Percentiles rank a stretch among this genome's conserved stretches.
Evolutionary conservation across 2,888 invertebrate species (phyloP).

Genomic region (Megaustenia siamemsis): DNA sequence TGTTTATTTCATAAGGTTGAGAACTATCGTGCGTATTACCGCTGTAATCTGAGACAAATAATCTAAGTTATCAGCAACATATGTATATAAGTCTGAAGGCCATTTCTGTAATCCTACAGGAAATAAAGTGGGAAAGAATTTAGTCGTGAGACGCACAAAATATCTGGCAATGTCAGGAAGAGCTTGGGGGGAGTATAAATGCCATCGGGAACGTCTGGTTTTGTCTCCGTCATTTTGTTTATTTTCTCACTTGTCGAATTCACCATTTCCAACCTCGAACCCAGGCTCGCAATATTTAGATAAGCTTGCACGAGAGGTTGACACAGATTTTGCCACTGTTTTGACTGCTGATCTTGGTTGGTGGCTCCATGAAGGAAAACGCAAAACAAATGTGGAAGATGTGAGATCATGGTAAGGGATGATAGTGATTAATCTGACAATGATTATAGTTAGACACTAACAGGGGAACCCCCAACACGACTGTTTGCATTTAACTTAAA

Average conservation of each 20-base stretch:
- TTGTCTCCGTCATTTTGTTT: not conserved
- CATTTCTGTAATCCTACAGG: too few relatives aligned
- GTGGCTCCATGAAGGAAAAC: not conserved
- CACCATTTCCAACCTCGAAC: not conserved
- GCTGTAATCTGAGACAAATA: too few relatives aligned
- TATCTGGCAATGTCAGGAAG: not conserved
- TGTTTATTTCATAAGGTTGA: too few relatives aligned
- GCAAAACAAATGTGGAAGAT: not conserved
- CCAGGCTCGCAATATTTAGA: not conserved
- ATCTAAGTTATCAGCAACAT: too few relatives aligned
- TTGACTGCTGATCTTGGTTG: not conserved
- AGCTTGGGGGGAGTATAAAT: not conserved
- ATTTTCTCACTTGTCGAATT: not conserved
- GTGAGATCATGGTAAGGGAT: too few relatives aligned
- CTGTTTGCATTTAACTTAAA: too few relatives aligned
- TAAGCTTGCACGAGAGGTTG: not conserved
- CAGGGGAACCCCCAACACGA: too few relatives aligned
- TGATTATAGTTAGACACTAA: too few relatives aligned
- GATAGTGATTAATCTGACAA: too few relatives aligned
- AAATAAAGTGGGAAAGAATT: too few relatives aligned
- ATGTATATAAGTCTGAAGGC: too few relatives aligned
- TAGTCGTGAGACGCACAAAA: not conserved
- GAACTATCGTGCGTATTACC: too few relatives aligned
- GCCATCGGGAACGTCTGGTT: not conserved
- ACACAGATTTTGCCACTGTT: conserved; percentile 14